Evolutionary conservation across 2,113 vertebrate genomes (phyloP), one percentile per base, ranked within the genome.

Genomic region (Dipodomys stephensi): DNA sequence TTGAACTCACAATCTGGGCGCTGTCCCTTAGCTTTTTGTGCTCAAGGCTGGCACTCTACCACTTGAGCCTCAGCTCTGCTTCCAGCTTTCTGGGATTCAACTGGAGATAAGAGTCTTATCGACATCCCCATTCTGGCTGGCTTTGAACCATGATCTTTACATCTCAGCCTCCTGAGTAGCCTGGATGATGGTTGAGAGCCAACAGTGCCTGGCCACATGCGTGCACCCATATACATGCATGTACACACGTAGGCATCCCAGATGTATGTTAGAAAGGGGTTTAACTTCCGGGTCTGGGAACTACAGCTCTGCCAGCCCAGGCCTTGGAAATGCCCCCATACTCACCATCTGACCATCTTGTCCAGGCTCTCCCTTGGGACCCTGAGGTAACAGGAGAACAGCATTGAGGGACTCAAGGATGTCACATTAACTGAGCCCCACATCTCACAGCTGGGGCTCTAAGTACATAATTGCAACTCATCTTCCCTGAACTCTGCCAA

Each of bases 351-450:
- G 49, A 8, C 99, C 99, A 4, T 98, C 98, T 79, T 97, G 98
- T 90, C 99, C 99, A 0, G 98, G 96, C 85, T 98, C 98, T 67
- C 99, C 99, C 98, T 98, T 97, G 94, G 97, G 94, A 79, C 98
- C 98, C 98, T 98, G 94, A 22, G 73, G 92, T 95, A 69, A 72
- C 0, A 82, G 2, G 82, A 93, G 74, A 85, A 76, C 1, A 39
- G 30, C 16, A 20, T 2, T 87, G 87, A 88, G 39, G 5, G 18
- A 8, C 4, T 28, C 5, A 20, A 32, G 39, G 73, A 9, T 0
- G 15, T 18, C 49, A 53, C 0, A 0, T 25, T 7, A 39, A 49
- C 35, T 32, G 90, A 83, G 30, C 49, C 74, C 74, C 28, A 2
- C 30, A 11, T 49, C 32, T 78, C 39, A 19, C 2, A 25, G 53